Conservation (phyloP, 2,888 invertebrate genomes). For the Callyntrura sp. region DNA sequence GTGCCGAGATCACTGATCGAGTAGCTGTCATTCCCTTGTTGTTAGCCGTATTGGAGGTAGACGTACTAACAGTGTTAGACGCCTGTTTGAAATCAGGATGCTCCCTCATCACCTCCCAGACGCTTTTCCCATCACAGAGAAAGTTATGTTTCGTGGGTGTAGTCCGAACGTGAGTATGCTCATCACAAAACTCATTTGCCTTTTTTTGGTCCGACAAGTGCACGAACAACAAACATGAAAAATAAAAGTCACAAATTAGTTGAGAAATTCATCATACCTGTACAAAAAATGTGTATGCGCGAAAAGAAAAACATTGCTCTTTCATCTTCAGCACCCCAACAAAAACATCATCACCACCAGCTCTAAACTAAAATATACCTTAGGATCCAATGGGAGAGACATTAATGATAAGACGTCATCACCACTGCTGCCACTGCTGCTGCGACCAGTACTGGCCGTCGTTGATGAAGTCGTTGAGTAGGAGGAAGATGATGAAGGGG, state of each 20-base stretch:
- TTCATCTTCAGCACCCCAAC: not conserved
- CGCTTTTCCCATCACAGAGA: conserved; percentile 88
- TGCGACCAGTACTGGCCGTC: not conserved
- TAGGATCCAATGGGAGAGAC: conserved; percentile 75
- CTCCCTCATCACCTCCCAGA: conserved; percentile 87
- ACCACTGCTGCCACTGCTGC: not conserved
- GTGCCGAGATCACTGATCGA: conserved; percentile 75
- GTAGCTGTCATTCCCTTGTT: conserved; percentile 50
- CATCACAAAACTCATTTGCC: conserved; percentile 89
- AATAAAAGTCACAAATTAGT: conserved; percentile 19
- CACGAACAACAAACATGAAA: conserved; percentile 37
- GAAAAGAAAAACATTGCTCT: not conserved
- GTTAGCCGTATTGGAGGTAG: not conserved
- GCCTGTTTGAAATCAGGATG: conserved; percentile 87
- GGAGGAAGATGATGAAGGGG: conserved; percentile 54
- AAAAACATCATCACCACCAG: not conserved
- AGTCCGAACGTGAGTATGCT: conserved; percentile 88
- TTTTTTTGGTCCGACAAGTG: conserved; percentile 80
- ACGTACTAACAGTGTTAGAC: not conserved
- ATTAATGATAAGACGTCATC: conserved; percentile 71
- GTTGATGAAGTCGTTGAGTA: conserved; percentile 72
- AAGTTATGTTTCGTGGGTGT: conserved; percentile 90
- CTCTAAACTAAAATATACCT: conserved; percentile 33
- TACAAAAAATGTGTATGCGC: too few species aligned
- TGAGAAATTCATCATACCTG: conserved; percentile 24